Evolutionary conservation across 37 sponge, comb jelly and placozoan species (phyloP).

Genomic region (Oscarella lobularis): DNA sequence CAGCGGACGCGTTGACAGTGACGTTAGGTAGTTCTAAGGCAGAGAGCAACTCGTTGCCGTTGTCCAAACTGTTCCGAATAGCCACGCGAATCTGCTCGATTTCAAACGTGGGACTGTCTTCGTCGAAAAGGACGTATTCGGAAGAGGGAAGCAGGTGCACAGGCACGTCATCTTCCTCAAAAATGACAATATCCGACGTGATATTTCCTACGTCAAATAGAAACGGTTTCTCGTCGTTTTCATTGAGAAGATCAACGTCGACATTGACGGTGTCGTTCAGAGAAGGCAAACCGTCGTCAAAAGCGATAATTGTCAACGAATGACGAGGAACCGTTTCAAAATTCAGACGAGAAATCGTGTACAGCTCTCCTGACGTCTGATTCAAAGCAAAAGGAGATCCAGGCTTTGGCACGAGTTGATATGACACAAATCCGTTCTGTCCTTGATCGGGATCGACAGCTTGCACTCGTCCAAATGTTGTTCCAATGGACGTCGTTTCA

Average conservation of each 20-base stretch:
- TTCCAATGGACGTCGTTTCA: conserved; percentile 6
- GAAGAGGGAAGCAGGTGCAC: neutral
- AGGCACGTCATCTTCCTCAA: neutral
- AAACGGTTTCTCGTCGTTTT: conserved; percentile 6
- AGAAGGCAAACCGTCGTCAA: conserved; percentile 5
- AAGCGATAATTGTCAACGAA: conserved; percentile 1
- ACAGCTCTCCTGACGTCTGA: neutral
- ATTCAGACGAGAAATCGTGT: conserved; percentile 3
- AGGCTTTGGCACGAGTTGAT: neutral
- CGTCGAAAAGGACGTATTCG: neutral
- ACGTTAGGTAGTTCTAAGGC: neutral
- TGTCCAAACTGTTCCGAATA: neutral
- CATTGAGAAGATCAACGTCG: neutral
- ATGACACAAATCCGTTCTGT: conserved; percentile 6
- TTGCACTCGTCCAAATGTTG: neutral
- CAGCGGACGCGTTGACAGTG: neutral
- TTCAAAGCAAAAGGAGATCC: conserved; percentile 1
- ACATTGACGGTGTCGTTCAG: neutral
- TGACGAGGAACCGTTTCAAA: neutral
- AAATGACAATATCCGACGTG: neutral
- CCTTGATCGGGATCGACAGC: conserved; percentile 8
- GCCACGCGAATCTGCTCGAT: neutral
- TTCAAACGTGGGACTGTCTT: neutral
- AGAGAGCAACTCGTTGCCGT: neutral
- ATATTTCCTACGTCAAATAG: neutral